Evolutionary conservation across 2,797 vertebrate species (phyloP).

Genomic region (Aythya fuligula): DNA sequence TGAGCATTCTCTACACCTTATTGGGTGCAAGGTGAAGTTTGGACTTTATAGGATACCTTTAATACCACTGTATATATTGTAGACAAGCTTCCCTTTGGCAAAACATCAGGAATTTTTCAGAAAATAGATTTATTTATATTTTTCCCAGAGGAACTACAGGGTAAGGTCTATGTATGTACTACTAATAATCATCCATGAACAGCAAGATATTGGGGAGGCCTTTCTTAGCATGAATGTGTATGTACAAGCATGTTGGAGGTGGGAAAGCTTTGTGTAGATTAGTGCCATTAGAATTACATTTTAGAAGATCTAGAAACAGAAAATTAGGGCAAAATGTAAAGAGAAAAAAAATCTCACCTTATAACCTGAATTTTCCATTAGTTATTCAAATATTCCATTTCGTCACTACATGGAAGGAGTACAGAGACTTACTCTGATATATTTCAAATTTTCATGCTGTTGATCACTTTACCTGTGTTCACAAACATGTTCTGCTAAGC

Average conservation of each 20-base stretch:
- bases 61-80: neutral
- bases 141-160: neutral
- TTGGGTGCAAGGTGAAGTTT: neutral
- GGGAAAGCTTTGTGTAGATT: neutral
- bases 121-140: neutral
- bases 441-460: neutral
- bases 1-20: neutral
- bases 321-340: neutral
- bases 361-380: neutral
- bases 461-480: neutral
- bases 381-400: neutral
- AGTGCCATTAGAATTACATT: neutral
- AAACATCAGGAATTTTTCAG: neutral
- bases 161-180: neutral
- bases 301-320: neutral
- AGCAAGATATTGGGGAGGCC: neutral
- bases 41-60: neutral
- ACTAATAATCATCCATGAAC: neutral
- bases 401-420: neutral
- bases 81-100: neutral
- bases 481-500: neutral
- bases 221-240: neutral
- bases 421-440: neutral
- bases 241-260: neutral
- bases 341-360: neutral